A percentile compares a stretch with the other conserved stretches of the same genome.
phyloP scores from a whole-genome alignment of 2,888 invertebrate genomes.

The Dasypogon diadema region DNA sequence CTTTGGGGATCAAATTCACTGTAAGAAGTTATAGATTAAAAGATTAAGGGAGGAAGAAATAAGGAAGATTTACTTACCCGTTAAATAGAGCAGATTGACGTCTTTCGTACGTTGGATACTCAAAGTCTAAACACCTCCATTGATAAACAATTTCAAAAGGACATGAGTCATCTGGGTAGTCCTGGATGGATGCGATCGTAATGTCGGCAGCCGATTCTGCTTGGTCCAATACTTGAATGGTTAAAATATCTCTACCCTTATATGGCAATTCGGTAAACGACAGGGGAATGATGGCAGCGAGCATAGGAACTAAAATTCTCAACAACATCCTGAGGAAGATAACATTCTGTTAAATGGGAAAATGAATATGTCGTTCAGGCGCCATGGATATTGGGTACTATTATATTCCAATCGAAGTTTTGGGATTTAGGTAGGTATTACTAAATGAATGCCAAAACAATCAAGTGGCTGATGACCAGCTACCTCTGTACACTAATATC shows the following conservation, averaged over 20 bases:
- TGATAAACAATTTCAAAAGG: conserved; percentile 73
- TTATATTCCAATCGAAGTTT: no score
- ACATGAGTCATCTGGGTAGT: not conserved
- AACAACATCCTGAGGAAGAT: not conserved
- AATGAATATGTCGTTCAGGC: no score
- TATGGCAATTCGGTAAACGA: not conserved
- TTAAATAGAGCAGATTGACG: conserved; percentile 73
- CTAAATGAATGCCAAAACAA: no score
- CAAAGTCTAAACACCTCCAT: conserved; percentile 82
- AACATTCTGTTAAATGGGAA: not conserved
- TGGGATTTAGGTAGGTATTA: no score
- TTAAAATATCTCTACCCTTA: not conserved
- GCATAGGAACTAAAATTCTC: not conserved
- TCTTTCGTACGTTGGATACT: conserved; percentile 73
- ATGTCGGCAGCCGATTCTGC: not conserved
- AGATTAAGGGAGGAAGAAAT: not conserved
- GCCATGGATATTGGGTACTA: no score
- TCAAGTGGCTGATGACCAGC: no score
- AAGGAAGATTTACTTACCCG: conserved; percentile 67
- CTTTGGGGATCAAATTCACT: conserved; percentile 78
- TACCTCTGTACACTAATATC: no score
- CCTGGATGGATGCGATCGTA: not conserved
- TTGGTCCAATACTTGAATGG: not conserved
- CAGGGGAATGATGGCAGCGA: not conserved
- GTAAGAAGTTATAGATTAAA: conserved; percentile 11